phyloP scores from a whole-genome alignment of 2,888 invertebrate species.

The Platycheirus albimanus region DNA sequence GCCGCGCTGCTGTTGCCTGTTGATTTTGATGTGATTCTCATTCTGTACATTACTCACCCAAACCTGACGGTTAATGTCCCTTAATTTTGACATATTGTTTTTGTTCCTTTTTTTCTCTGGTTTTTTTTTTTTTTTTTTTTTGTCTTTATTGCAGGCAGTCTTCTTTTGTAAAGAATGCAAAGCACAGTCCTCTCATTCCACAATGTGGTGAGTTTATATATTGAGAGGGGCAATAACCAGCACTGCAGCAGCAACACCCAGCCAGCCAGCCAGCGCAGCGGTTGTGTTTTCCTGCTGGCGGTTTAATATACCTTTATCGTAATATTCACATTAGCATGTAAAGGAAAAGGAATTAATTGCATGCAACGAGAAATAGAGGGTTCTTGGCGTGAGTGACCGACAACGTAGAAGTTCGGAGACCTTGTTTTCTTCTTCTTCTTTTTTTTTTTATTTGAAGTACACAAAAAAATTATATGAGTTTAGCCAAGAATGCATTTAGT shows the following conservation, averaged over 20 bases:
- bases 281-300: constrained; percentile 6
- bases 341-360: constrained; percentile 49
- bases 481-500: no score
- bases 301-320: constrained; percentile 6
- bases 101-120: neutral
- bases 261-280: no score
- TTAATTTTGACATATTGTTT: constrained; percentile 69
- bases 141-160: constrained; percentile 13
- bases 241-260: no score
- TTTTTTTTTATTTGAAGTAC: neutral
- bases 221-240: constrained; percentile 25
- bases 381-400: neutral
- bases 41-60: constrained; percentile 50
- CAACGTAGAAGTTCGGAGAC: constrained; percentile 29
- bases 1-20: constrained; percentile 28
- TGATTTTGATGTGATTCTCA: constrained; percentile 24
- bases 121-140: constrained; percentile 13
- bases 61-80: constrained; percentile 71
- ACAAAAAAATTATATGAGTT: no score
- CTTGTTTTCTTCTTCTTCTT: constrained; percentile 16
- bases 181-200: neutral
- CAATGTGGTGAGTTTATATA: constrained; percentile 29
- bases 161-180: constrained; percentile 9
- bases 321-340: constrained; percentile 44
- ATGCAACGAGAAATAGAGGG: constrained; percentile 16